phyloP scores from a whole-genome alignment of 2,113 vertebrate genomes.

The Zapornia atra region DNA sequence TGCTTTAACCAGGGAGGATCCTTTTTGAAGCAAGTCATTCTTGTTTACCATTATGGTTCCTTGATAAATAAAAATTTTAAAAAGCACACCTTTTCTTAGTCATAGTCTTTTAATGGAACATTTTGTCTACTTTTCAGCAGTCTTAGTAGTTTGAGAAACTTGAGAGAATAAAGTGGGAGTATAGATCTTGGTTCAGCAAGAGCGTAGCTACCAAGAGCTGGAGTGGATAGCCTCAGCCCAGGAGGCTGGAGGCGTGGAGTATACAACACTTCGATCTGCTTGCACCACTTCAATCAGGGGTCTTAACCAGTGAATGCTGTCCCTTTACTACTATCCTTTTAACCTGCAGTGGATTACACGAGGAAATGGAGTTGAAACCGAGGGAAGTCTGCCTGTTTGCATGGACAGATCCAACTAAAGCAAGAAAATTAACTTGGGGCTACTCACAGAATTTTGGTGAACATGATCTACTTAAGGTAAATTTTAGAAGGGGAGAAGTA shows the following conservation, averaged over 20 bases:
- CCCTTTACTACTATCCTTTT: not conserved
- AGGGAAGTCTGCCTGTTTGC: conserved; percentile 84
- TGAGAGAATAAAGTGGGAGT: not conserved
- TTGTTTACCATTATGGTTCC: not conserved
- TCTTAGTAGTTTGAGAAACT: not conserved
- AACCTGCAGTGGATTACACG: conserved; percentile 75
- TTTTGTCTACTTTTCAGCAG: not conserved
- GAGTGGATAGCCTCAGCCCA: no score
- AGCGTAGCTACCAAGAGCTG: not conserved
- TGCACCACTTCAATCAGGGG: not conserved
- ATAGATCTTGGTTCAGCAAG: not conserved
- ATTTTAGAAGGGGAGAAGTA: not conserved
- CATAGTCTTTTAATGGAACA: not conserved
- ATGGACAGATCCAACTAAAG: conserved; percentile 89
- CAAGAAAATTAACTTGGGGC: conserved; percentile 83
- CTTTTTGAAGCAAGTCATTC: not conserved
- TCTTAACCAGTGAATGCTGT: not conserved
- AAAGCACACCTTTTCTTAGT: not conserved
- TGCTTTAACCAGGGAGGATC: not conserved
- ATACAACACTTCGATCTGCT: rapidly evolving
- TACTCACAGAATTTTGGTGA: conserved; percentile 82
- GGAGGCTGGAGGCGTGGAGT: not conserved
- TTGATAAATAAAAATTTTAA: not conserved
- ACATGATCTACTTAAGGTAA: conserved; percentile 90
- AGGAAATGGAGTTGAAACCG: conserved; percentile 78